Percentiles rank a stretch among this genome's conserved stretches.
These are phyloP conservation scores for Diadegma fenestrale DNA, from an alignment of 2,888 invertebrate genomes.

Conservation along the genomic window DNA sequence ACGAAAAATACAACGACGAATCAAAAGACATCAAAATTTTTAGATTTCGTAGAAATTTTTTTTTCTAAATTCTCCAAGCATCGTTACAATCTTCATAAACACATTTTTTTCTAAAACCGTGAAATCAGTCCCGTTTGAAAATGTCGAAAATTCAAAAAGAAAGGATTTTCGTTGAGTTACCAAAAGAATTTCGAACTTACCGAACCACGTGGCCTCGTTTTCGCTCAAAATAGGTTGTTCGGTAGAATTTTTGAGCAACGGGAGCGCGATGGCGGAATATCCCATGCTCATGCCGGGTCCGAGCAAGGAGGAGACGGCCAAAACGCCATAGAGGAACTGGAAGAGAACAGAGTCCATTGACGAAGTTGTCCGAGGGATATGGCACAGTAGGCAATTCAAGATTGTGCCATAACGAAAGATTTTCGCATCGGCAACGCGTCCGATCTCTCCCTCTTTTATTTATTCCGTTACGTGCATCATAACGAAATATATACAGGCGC, in stretches of 20 bases:
- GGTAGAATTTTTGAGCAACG: conserved; percentile 75
- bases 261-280: conserved; percentile 80
- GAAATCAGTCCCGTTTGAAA: too few species aligned
- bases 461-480: conserved; percentile 47
- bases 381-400: neutral
- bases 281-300: conserved; percentile 76
- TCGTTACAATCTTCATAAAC: too few species aligned
- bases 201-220: conserved; percentile 86
- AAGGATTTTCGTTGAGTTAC: conserved; percentile 67
- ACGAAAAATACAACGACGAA: too few species aligned
- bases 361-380: conserved; percentile 7
- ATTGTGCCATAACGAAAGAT: conserved; percentile 34
- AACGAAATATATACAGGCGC: neutral
- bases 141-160: too few species aligned
- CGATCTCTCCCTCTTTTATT: conserved; percentile 17
- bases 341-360: conserved; percentile 59
- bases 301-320: conserved; percentile 66
- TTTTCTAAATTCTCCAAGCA: too few species aligned
- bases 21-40: too few species aligned
- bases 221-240: conserved; percentile 76
- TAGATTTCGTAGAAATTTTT: too few species aligned
- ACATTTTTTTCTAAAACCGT: too few species aligned
- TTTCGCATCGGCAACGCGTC: conserved; percentile 19
- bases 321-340: conserved; percentile 68
- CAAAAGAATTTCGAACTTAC: conserved; percentile 74